Evolutionary conservation across 2,888 invertebrate genomes (phyloP), one percentile per base, ranked within the genome.

Genomic region (Cephus nigrinus): DNA sequence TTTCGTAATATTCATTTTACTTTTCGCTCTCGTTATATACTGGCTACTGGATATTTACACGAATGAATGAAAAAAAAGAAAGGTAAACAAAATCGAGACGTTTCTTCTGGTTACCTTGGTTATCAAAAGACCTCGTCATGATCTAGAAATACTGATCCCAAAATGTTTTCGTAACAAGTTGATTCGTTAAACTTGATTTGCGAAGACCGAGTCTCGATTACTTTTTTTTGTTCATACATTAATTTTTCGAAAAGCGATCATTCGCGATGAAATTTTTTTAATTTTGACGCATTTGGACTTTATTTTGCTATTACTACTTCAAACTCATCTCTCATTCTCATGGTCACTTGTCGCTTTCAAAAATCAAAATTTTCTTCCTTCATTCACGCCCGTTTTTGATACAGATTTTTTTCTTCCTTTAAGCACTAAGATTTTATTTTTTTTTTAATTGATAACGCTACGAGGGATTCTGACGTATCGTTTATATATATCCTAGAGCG

Each of bases 211-310:
- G 73, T 36, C 35, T 35, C 15, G 35, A 73, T 72, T 31, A 32
- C 9, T 73, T 35, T 73, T 68, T 74, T 33, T n/a, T 74, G 23
- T 31, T 77, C 12, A 11, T 34, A 75, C 72, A 78, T 79, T 79
- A 82, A 84, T 83, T 84, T 83, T 75, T 82, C 79, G 76, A 75
- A 82, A 84, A 83, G 84, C 86, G 86, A 86, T 86, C 86, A 84
- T 82, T 81, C 69, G 69, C 74, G 75, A 76, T 55, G 69, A 77
- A 74, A 40, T 34, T 71, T 12, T 69, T 15, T 31, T 36, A 73
- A 40, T 15, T 1, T 75, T 55, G 68, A 76, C 30, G 74, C 35
- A 15, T 73, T 73, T 74, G 68, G 40, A 79, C 33, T 23, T 36
- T 12, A 68, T 35, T 55, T 75, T 55, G 32, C 32, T 40, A 40